Base-by-base conservation (phyloP, 2,113 vertebrate species). In the Pelodiscus sinensis region DNA sequence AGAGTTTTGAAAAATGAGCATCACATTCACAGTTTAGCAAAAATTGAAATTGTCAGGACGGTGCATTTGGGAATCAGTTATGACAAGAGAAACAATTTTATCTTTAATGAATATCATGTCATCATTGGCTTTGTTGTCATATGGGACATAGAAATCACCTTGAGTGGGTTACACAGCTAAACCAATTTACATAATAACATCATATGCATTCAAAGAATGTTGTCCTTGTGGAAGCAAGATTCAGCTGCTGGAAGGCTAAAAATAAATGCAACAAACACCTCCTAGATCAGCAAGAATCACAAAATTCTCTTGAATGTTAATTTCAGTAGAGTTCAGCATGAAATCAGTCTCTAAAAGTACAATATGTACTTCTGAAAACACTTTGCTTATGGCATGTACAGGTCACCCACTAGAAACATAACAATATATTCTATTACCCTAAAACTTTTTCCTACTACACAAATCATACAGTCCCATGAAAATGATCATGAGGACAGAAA, bases 151-250 rank as follows among this genome's bases (percentile, higher is more conserved):
- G 91, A 96, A 96, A 96, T 94, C 96, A 96, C 95, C 96, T 97
- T 96, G 96, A 96, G 94, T 71, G 95, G 96, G 96, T 96, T 96
- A 95, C 89, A 93, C 92, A 91, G 90, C 91, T 95, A 96, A 97
- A 91, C 91, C 94, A 95, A 97, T 97, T 97, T 97, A 91, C 95
- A 95, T 97, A 97, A 96, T 95, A 96, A 93, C 92, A 94, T 92
- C 94, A 93, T 92, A 93, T 86, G 80, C 91, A 93, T 97, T 97
- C 97, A 97, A 97, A 97, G 96, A 95, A 94, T 92, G 94, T 92
- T 96, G 96, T 81, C 96, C 91, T 96, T 95, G 92, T 94, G 89
- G 86, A 92, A 62, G 38, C 75, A 95, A 57, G 44, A 84, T 96
- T 96, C 94, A 93, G 21, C 50, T 87, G 81, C 83, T 95, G 38